Evolutionary conservation across 2,113 vertebrate genomes (phyloP), one percentile per base, ranked within the genome.

Genomic region (Siphamia tubifer): DNA sequence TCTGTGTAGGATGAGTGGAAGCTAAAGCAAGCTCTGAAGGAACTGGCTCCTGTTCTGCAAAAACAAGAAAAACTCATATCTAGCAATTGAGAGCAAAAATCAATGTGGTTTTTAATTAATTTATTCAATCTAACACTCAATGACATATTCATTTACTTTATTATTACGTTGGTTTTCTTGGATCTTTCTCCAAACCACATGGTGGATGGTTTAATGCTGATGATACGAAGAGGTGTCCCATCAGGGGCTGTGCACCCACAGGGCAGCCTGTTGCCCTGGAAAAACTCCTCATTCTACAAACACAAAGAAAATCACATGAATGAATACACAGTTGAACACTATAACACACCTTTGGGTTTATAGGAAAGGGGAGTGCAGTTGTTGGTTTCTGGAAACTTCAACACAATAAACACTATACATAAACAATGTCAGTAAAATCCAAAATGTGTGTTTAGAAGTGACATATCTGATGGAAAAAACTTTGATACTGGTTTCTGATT

Each of bases 141-240:
- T 5, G 47, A 6, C 38, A 2, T 24, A 1, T 15, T 16, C 11
- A 56, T 57, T 70, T 71, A 98, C 98, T 94, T 96, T 77, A 96
- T 94, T 24, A 99, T 88, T 0, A 99, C 93, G 2, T 20, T 94
- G 19, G 94, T 94, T 89, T 94, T 98, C 81, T 88, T 94, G 40
- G 77, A 94, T 65, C 96, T 93, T 87, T 99, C 97, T 74, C 96
- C 95, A 78, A 99, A 99, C 98, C 98, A 99, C 91, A 99, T 99
- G 1, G 98, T 99, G 9, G 98, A 99, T 4, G 97, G 98, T 86
- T 99, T 99, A 87, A 99, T 95, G 85, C 94, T 96, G 82, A 99
- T 96, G 20, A 94, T 83, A 0, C 74, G 92, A 3, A 98, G 87
- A 2, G 89, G 91, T 4, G 89, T 87, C 77, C 94, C 94, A 6